Base-by-base conservation (phyloP, 1,140 invertebrate genomes). In the Octopus bimaculoides region DNA sequence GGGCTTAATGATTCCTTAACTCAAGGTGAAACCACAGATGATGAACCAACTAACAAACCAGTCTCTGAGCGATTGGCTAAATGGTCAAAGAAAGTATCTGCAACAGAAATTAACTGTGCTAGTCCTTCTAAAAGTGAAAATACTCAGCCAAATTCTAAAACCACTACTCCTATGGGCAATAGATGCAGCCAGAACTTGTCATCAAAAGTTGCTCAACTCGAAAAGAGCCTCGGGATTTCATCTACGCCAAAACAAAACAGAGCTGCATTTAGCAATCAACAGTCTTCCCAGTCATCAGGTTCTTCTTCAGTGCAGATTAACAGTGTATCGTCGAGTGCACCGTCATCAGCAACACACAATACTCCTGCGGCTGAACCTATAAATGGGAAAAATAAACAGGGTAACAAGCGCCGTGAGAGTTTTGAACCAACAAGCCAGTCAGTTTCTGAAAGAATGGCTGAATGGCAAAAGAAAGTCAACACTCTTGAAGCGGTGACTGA, bases 361-460 rank as follows among this genome's bases (percentile, higher is more conserved):
- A 52, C 53, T 77, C 41, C 54, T 66, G 54, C 8, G 5, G 20
- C 14, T 14, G 26, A 78, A 55, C 12, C 52, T 61, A 54, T 61
- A n/a, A n/a, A 9, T 54, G 10, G 26, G 8, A n/a, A 52, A 77
- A 17, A 52, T 8, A 77, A 77, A 77, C 4, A 54, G 52, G 54
- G 54, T 17, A 77, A 53, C 12, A 53, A 10, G 74, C 26, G 82
- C 73, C 41, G 73, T 77, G 14, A 61, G 81, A 77, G 77, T n/a
- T 61, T 61, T 80, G 85, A 85, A 54, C 83, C 84, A 69, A 78
- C 85, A 3, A 55, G 73, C 5, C 80, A 86, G 66, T 83, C 88
- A 9, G 83, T 89, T 52, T 86, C 88, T n/a, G 85, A 85, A 41
- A 86, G 88, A 61, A 86, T 85, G 82, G 88, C 86, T 14, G 82